Percentiles rank a stretch among this genome's conserved stretches.
phyloP scores from a whole-genome alignment of 53 echinoderm and acorn worm species.

The Stichopus horrens region DNA sequence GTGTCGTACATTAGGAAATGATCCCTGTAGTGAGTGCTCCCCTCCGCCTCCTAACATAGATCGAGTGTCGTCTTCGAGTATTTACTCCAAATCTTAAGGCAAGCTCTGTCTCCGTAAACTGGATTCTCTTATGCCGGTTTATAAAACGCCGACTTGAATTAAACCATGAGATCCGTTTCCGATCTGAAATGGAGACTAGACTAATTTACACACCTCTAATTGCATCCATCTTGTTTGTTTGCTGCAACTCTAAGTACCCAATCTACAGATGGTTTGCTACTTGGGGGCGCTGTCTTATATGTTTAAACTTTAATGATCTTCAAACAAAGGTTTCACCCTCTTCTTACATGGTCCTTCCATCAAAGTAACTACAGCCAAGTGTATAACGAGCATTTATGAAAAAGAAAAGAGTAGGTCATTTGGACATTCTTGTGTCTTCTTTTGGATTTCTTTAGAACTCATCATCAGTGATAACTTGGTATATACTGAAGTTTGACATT shows the following conservation, averaged over 20 bases:
- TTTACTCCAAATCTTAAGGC: conserved; percentile 14
- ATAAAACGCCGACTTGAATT: neutral
- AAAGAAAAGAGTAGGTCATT: too few relatives aligned
- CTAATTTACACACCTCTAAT: neutral
- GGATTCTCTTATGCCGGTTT: neutral
- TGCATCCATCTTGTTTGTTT: neutral
- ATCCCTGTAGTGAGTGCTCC: neutral
- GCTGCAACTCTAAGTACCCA: neutral
- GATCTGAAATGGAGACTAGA: neutral
- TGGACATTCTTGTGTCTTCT: too few relatives aligned
- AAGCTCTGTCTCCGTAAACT: neutral
- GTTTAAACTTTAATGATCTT: neutral
- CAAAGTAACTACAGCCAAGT: too few relatives aligned
- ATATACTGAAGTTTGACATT: too few relatives aligned
- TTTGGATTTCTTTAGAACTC: too few relatives aligned
- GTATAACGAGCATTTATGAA: too few relatives aligned
- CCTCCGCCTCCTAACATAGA: neutral
- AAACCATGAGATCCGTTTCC: neutral
- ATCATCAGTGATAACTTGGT: too few relatives aligned
- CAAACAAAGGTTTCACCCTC: too few relatives aligned
- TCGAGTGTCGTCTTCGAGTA: neutral
- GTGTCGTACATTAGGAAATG: conserved; percentile 12
- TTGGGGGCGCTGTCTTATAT: neutral
- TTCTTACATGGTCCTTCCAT: too few relatives aligned
- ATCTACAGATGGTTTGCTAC: neutral